Evolutionary conservation across 2,888 invertebrate genomes (phyloP).

Genomic region (Neuroscelio doddi): DNA sequence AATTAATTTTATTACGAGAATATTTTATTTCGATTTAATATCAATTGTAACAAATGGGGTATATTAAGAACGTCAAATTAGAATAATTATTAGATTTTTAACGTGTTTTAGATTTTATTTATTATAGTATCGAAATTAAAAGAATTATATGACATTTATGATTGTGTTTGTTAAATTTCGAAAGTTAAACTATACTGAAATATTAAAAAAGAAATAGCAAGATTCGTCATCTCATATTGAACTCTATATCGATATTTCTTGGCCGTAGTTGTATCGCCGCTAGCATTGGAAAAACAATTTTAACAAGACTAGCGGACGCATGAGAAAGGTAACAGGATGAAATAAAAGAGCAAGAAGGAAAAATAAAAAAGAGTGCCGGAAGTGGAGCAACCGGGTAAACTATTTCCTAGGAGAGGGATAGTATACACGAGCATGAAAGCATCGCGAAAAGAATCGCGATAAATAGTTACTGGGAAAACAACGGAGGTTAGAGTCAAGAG

Average conservation of each 20-base stretch:
- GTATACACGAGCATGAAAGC: slow-evolving; percentile 40
- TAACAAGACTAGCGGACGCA: slow-evolving; percentile 36
- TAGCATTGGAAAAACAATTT: slow-evolving; percentile 62
- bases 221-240: slow-evolving; percentile 38
- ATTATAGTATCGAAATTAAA: too few species aligned
- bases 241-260: slow-evolving; percentile 30
- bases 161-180: too few species aligned
- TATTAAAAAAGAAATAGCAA: slow-evolving; percentile 22
- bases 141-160: too few species aligned
- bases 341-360: slow-evolving; percentile 20
- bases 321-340: too few species aligned
- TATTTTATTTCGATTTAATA: too few species aligned
- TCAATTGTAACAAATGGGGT: too few species aligned
- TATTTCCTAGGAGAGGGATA: slow-evolving; percentile 37
- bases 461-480: slow-evolving; percentile 45
- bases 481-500: slow-evolving; percentile 40
- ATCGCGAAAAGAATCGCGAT: slow-evolving; percentile 51
- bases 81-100: too few species aligned
- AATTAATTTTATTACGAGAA: too few species aligned
- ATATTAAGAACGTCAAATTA: too few species aligned
- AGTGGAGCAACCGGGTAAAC: slow-evolving; percentile 35
- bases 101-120: too few species aligned
- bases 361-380: slow-evolving; percentile 26
- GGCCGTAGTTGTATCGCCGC: slow-evolving; percentile 42
- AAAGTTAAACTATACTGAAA: too few species aligned